Conservation (phyloP, 2,113 vertebrate species). For the Colistium nudipinnis region DNA sequence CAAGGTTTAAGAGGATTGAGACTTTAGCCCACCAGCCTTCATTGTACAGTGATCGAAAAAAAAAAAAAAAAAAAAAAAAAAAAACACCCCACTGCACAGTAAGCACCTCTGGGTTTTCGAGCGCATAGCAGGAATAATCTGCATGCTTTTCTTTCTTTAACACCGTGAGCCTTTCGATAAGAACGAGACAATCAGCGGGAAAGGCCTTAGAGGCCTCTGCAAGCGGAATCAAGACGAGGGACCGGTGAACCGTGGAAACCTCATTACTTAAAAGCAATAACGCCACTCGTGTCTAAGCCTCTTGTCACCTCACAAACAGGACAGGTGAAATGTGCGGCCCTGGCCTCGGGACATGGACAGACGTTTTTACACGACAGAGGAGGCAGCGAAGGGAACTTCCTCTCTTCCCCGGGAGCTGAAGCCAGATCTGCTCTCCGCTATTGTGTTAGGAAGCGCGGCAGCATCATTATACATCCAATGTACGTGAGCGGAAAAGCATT, state of each 20-base stretch:
- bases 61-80: no score
- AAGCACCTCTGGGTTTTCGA: conserved; percentile 55
- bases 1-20: conserved; percentile 71
- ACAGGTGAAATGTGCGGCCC: conserved; percentile 51
- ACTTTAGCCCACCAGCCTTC: conserved; percentile 35
- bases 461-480: not conserved
- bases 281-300: conserved; percentile 41
- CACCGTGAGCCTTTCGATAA: conserved; percentile 54
- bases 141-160: conserved; percentile 60
- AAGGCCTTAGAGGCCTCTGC: conserved; percentile 31
- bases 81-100: conserved; percentile 38
- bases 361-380: conserved; percentile 61
- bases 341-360: conserved; percentile 54
- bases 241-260: conserved; percentile 5
- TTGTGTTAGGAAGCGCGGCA: conserved; percentile 1
- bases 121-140: conserved; percentile 51
- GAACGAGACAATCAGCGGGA: conserved; percentile 59
- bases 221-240: conserved; percentile 18
- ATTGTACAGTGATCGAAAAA: conserved; percentile 47
- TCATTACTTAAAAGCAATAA: conserved; percentile 65
- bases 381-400: conserved; percentile 63
- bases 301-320: conserved; percentile 32
- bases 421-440: conserved; percentile 27
- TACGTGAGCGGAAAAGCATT: not conserved
- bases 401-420: conserved; percentile 18